Evolutionary conservation across 92 coral and sea anemone genomes (phyloP).

Genomic region (Palythoa caribaeorum): DNA sequence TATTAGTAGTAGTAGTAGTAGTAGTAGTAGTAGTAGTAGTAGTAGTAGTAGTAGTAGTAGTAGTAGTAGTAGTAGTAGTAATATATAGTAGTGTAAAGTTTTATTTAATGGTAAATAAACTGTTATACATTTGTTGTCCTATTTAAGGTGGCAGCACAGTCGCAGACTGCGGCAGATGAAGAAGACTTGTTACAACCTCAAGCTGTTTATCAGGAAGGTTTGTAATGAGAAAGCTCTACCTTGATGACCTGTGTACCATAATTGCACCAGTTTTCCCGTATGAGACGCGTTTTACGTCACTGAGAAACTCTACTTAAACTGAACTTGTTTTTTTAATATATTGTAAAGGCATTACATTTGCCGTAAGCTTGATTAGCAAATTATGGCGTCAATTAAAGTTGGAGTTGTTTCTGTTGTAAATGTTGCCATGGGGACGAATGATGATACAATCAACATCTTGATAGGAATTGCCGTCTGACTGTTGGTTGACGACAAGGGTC

Average conservation of each 20-base stretch:
- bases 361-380: not conserved
- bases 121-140: not conserved
- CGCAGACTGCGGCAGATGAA: slow-evolving; percentile 70
- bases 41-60: too few relatives aligned
- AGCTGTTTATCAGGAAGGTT: slow-evolving; percentile 90
- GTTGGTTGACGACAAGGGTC: slow-evolving; percentile 45
- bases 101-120: too few relatives aligned
- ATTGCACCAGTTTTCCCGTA: not conserved
- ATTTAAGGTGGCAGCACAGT: slow-evolving; percentile 83
- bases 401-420: not conserved
- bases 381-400: not conserved
- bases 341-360: not conserved
- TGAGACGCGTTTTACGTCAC: not conserved
- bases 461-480: slow-evolving; percentile 99
- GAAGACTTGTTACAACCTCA: slow-evolving; percentile 77
- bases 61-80: too few relatives aligned
- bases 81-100: too few relatives aligned
- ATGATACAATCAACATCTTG: slow-evolving; percentile 79
- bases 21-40: too few relatives aligned
- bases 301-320: not conserved
- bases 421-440: slow-evolving; percentile 43
- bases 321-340: not conserved
- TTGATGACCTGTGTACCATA: not conserved
- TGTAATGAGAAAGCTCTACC: not conserved
- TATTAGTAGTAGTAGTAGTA: too few relatives aligned